phyloP scores from a whole-genome alignment of 2,888 invertebrate species.

The Lepidocyrtinus sp. region DNA sequence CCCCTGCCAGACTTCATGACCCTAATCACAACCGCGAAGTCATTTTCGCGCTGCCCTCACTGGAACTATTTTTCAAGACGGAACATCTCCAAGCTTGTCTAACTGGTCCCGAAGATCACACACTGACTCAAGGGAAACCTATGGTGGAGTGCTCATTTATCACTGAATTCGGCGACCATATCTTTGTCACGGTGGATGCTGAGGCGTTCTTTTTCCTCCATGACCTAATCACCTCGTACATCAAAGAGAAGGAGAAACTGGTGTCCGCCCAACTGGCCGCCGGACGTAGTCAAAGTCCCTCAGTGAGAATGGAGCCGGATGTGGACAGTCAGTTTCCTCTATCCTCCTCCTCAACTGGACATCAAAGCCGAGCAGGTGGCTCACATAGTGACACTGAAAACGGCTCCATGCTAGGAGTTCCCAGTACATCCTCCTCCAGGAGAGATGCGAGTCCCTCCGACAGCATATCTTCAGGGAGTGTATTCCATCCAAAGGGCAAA shows the following conservation, averaged over 20 bases:
- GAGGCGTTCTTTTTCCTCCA: constrained; percentile 98
- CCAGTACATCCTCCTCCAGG: constrained; percentile 7
- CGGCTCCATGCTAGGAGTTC: too few relatives aligned
- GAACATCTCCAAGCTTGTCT: constrained; percentile 87
- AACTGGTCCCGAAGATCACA: constrained; percentile 73
- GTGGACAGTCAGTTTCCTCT: constrained; percentile 22
- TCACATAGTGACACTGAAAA: too few relatives aligned
- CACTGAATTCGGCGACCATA: constrained; percentile 98
- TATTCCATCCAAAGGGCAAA: too few relatives aligned
- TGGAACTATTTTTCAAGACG: constrained; percentile 94
- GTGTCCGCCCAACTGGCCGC: constrained; percentile 72
- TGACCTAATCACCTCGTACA: constrained; percentile 95
- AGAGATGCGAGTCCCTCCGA: not conserved
- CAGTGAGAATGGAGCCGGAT: constrained; percentile 48
- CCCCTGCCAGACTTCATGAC: constrained; percentile 79
- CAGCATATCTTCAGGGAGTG: too few relatives aligned
- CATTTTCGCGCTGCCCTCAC: constrained; percentile 95
- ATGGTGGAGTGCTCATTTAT: constrained; percentile 97
- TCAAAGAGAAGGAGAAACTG: constrained; percentile 91
- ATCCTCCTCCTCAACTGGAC: too few relatives aligned
- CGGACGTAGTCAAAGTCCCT: constrained; percentile 68
- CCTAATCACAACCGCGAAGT: constrained; percentile 91
- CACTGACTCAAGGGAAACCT: constrained; percentile 77
- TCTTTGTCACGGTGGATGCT: constrained; percentile 97
- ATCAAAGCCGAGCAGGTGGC: too few relatives aligned